Conservation (phyloP, 2,888 invertebrate genomes). For the Mechanitis mazaeus region DNA sequence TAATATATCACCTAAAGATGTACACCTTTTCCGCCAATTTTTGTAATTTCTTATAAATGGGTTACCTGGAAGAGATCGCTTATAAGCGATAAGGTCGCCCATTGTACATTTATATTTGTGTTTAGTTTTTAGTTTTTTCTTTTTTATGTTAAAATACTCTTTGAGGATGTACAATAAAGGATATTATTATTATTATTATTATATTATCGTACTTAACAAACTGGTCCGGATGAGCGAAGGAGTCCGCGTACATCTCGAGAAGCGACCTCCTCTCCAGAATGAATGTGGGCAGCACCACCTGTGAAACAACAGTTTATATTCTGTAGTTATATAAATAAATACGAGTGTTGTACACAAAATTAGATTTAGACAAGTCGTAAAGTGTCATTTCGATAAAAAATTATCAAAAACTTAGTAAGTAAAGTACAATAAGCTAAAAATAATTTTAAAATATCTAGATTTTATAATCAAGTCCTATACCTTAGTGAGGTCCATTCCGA, state of each 20-base stretch:
- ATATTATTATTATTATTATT: background rate
- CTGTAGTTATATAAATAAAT: background rate
- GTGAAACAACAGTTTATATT: constrained; percentile 15
- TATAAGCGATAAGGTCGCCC: too few species aligned
- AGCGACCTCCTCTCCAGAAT: constrained; percentile 97
- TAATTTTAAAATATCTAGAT: too few species aligned
- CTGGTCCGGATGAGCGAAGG: constrained; percentile 99
- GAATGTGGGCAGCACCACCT: constrained; percentile 97
- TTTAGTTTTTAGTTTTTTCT: too few species aligned
- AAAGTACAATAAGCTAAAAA: too few species aligned
- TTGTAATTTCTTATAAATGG: too few species aligned
- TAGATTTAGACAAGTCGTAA: background rate
- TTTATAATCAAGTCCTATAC: constrained; percentile 39
- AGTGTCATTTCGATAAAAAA: background rate
- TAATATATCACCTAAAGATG: too few species aligned
- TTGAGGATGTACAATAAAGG: too few species aligned
- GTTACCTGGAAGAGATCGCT: too few species aligned
- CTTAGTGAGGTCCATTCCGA: constrained; percentile 99
- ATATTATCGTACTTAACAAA: constrained; percentile 84
- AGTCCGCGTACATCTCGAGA: constrained; percentile 99
- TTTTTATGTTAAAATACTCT: too few species aligned
- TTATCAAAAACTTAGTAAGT: too few species aligned
- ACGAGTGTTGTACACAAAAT: background rate
- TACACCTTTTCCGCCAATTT: too few species aligned
- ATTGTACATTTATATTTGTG: too few species aligned